Evolutionary conservation across 2,888 invertebrate genomes (phyloP), one percentile per base, ranked within the genome.

Genomic region (Limnephilus marmoratus): DNA sequence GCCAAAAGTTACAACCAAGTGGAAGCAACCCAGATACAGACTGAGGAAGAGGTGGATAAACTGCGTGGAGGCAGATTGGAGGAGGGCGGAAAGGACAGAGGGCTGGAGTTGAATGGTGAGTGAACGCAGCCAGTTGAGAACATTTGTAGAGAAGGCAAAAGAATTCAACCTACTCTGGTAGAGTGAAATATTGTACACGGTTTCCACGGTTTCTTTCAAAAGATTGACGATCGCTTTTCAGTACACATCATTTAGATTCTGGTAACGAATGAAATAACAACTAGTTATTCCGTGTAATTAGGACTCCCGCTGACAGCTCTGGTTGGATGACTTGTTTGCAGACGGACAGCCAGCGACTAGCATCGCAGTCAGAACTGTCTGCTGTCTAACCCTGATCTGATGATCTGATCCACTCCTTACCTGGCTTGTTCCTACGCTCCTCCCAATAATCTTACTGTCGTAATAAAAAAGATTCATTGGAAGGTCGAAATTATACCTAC

Each of bases 271-370:
- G 80, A 13, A 89, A 89, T 80, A 80, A 53, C 53, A 53, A 80
- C 80, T 80, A 88, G 88, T 80, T 88, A 18, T 80, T 12, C 41
- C n/a, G 24, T 89, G 80, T 89, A 89, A 89, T 89, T 89, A 89
- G 68, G 37, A 29, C 29, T 37, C 83, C 4, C 37, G 83, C 49
- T 87, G 87, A 87, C 87, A 87, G 87, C 68, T 53, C 15, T 9
- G 31, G 41, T 7, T 82, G 29, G 82, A 82, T 34, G 82, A 82
- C 31, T 41, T 85, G 85, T 85, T 85, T 85, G 85, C 41, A 85
- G 85, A 85, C 85, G n/a, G 31, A 85, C 68, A 68, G 68, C 68
- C 24, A 53, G 53, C 53, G 3, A 53, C 18, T 18, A 15, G 53
- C 53, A 53, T 5, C 18, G 53, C 68, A 9, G 24, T 7, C 9